A percentile compares a stretch with the other conserved stretches of the same genome.
Conservation (phyloP, 2,797 vertebrate species). For the Tamandua tetradactyla region DNA sequence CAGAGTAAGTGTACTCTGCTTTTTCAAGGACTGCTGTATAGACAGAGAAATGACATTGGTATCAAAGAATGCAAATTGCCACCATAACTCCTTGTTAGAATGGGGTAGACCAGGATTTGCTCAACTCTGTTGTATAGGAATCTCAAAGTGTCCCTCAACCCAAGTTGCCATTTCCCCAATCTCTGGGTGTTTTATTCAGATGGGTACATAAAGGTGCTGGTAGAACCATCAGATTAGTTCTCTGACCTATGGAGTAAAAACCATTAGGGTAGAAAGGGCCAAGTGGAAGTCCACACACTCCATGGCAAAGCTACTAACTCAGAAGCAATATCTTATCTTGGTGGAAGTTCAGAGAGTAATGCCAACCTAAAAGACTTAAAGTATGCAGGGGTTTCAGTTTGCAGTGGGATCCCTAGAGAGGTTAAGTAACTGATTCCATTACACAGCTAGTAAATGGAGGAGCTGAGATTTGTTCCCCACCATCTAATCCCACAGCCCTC, state of each 20-base stretch:
- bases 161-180: neutral
- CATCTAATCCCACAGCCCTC: neutral
- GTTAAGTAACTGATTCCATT: constrained; percentile 2
- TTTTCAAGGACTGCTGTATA: neutral
- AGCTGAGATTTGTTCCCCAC: neutral
- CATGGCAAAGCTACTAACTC: neutral
- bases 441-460: neutral
- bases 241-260: neutral
- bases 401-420: neutral
- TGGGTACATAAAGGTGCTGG: neutral
- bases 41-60: neutral
- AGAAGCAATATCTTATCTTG: neutral
- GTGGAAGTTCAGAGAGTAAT: neutral
- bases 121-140: neutral
- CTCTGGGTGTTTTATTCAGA: neutral
- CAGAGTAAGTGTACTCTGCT: neutral
- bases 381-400: neutral
- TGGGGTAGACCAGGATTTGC: neutral
- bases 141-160: neutral
- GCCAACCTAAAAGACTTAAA: neutral
- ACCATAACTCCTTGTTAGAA: neutral
- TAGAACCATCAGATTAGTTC: neutral
- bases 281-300: neutral
- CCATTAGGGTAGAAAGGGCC: neutral
- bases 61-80: neutral